Conservation (phyloP, 2,888 invertebrate species). For the Busseola fusca region DNA sequence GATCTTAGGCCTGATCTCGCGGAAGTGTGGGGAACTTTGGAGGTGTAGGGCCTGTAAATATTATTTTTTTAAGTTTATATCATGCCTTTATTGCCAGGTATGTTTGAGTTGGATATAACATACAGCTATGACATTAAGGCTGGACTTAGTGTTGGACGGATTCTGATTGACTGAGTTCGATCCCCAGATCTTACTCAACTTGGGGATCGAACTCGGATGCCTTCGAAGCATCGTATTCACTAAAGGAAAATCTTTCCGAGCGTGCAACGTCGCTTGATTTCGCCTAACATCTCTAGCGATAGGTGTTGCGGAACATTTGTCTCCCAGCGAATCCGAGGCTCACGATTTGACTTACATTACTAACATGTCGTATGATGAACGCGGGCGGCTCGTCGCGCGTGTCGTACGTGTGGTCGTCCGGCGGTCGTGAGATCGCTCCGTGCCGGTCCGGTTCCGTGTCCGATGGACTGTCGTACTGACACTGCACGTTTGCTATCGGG, state of each 20-base stretch:
- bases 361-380: conserved; percentile 83
- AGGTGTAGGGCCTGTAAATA: conserved; percentile 54
- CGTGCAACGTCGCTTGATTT: too few relatives aligned
- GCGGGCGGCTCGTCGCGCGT: conserved; percentile 85
- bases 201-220: too few relatives aligned
- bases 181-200: too few relatives aligned
- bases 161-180: too few relatives aligned
- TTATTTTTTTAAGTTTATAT: too few relatives aligned
- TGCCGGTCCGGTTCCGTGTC: conserved; percentile 71
- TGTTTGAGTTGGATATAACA: background rate
- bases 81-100: too few relatives aligned
- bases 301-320: background rate
- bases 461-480: conserved; percentile 89
- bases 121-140: background rate
- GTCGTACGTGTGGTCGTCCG: conserved; percentile 84
- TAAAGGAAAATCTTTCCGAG: too few relatives aligned
- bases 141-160: too few relatives aligned
- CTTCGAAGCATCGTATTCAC: too few relatives aligned
- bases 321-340: background rate
- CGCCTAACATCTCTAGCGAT: too few relatives aligned
- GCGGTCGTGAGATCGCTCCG: conserved; percentile 65
- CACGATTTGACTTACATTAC: conserved; percentile 62
- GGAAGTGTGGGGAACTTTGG: conserved; percentile 65
- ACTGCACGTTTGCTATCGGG: conserved; percentile 91
- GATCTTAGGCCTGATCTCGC: conserved; percentile 77